Percentiles rank a stretch among this genome's conserved stretches.
Evolutionary conservation across 2,888 invertebrate species (phyloP).

Genomic region (Cephus runcator): DNA sequence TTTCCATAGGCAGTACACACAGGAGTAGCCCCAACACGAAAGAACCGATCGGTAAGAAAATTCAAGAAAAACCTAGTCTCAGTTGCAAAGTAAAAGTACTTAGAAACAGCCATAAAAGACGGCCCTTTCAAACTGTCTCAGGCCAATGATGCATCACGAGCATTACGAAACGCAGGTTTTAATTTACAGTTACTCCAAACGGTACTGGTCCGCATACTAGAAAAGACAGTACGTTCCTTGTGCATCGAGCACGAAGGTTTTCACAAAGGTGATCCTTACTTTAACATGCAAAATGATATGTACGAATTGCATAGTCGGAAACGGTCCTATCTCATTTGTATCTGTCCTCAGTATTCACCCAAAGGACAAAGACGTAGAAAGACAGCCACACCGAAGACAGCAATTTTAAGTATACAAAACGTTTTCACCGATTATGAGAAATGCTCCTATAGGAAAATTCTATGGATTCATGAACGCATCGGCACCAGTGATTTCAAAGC

Average conservation of each 20-base stretch:
- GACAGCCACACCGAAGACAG: not conserved
- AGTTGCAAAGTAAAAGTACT: not conserved
- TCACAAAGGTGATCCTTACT: not conserved
- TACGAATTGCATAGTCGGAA: not conserved
- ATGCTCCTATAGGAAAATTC: not conserved
- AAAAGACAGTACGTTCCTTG: not conserved
- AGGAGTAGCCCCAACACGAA: not conserved
- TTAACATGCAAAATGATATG: not conserved
- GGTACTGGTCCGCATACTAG: not conserved
- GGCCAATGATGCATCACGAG: not conserved
- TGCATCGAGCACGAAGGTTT: not conserved
- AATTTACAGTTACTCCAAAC: not conserved
- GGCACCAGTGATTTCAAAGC: not conserved
- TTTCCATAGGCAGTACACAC: not conserved
- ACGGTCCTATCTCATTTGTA: not conserved
- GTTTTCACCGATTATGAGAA: not conserved
- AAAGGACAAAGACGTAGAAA: not conserved
- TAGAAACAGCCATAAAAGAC: not conserved
- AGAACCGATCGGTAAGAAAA: not conserved
- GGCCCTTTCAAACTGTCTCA: not conserved
- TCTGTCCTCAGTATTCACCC: not conserved
- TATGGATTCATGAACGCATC: not conserved
- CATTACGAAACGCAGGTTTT: not conserved
- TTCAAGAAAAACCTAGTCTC: not conserved
- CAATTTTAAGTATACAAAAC: not conserved